phyloP scores from a whole-genome alignment of 2,888 invertebrate species.

The Heliconius charithonia region DNA sequence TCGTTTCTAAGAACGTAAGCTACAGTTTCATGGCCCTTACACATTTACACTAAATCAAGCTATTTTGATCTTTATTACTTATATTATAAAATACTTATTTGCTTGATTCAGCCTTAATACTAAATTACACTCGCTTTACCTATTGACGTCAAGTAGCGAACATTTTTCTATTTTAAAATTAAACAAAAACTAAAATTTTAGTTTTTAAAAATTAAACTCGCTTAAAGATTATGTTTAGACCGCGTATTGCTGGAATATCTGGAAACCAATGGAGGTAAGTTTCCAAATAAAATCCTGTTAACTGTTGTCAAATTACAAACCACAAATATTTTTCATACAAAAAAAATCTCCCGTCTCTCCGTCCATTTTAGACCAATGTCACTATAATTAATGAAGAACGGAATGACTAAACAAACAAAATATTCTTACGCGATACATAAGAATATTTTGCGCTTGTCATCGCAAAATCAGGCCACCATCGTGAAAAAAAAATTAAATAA shows the following conservation, averaged over 20 bases:
- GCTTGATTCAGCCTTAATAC: not conserved
- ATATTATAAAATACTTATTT: not conserved
- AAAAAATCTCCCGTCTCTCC: too few species aligned
- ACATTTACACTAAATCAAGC: not conserved
- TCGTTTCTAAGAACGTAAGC: constrained; percentile 13
- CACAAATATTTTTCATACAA: too few species aligned
- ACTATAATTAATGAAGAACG: not conserved
- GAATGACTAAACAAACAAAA: not conserved
- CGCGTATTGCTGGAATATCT: not conserved
- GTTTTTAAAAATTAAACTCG: not conserved
- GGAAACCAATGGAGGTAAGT: not conserved
- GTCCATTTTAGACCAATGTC: too few species aligned
- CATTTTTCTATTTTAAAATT: not conserved
- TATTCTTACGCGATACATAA: too few species aligned
- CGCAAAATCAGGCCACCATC: too few species aligned
- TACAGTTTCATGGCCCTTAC: constrained; percentile 1
- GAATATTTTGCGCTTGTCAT: too few species aligned
- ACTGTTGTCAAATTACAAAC: not conserved
- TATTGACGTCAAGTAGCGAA: constrained; percentile 23
- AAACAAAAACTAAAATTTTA: not conserved
- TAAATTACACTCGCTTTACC: constrained; percentile 1
- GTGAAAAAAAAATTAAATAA: not conserved
- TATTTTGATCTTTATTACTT: not conserved
- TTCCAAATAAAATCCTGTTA: not conserved
- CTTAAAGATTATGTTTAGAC: not conserved